Base-by-base conservation (phyloP, 2,113 vertebrate species). In the Sisor rabdophorus region DNA sequence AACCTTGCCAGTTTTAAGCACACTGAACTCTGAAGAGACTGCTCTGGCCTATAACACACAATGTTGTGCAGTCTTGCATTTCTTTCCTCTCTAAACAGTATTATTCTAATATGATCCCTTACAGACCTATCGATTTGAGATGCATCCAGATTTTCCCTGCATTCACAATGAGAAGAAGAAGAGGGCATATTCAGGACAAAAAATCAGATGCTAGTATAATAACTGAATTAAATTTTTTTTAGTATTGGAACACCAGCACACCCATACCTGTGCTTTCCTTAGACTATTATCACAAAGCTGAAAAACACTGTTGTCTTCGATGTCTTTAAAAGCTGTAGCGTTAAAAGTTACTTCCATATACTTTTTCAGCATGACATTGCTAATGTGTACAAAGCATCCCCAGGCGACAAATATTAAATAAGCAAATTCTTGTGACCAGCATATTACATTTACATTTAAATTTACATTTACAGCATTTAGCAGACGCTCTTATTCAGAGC, bases 101-200 rank as follows among this genome's bases (percentile, higher is more conserved):
- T 77, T 48, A 69, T 76, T 80, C 65, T 52, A 78, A 59, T 69
- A 72, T 24, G 79, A 81, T 81, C 81, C 73, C 71, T 80, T 36
- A 52, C 74, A 80, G 78, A 76, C 67, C 58, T 48, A 75, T 73
- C 69, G 72, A 77, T 78, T 79, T 78, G 17, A 50, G 56, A 65
- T 55, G 26, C 30, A 19, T 64, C 50, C 40, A 67, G 55, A 22
- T 73, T 53, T 26, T 48, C 54, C 50, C 56, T 55, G 15, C 71
- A n/a, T 55, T 63, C 59, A 64, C 15, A 50, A 75, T 71, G 20
- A 22, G 60, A 32, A 53, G 40, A 65, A 71, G 6, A 20, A 30
- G 50, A 58, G 73, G 32, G 53, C 71, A 73, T 58, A 75, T 59
- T 59, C 73, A 36, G 53, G 48, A 60, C 52, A 36, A 4, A 22